Evolutionary conservation across 1,140 invertebrate species (phyloP).

Genomic region (Ostrea denselamellosa): DNA sequence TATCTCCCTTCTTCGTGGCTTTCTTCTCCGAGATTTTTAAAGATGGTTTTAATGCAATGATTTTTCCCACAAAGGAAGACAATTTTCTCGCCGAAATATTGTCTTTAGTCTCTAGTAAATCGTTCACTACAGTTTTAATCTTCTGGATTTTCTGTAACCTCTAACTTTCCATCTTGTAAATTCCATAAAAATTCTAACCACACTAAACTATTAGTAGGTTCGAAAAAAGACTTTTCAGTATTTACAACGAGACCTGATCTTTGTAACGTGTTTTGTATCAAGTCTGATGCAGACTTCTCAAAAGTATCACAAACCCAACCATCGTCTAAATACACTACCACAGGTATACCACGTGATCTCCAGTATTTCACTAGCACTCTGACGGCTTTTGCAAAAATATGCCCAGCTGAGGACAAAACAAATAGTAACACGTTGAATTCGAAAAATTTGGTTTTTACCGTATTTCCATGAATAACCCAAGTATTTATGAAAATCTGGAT

Average conservation of each 20-base stretch:
- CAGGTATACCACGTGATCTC: slow-evolving; percentile 20
- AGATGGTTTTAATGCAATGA: no score
- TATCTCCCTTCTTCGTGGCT: no score
- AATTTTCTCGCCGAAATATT: no score
- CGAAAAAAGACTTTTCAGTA: slow-evolving; percentile 1
- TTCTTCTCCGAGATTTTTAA: no score
- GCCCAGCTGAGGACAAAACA: slow-evolving; percentile 15
- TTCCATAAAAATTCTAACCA: slow-evolving; percentile 49
- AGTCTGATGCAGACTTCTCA: neutral
- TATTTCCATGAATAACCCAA: no score
- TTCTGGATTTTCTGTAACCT: slow-evolving; percentile 19
- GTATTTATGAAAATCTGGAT: no score
- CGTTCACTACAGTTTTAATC: neutral
- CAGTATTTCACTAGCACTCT: slow-evolving; percentile 44
- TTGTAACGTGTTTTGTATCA: slow-evolving; percentile 21
- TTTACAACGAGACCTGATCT: slow-evolving; percentile 41
- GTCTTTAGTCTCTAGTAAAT: no score
- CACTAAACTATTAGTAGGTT: neutral
- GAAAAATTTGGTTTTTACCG: no score
- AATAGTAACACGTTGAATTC: neutral
- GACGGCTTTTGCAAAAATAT: slow-evolving; percentile 47
- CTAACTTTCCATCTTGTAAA: slow-evolving; percentile 7
- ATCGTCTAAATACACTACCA: slow-evolving; percentile 47
- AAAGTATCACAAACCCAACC: neutral
- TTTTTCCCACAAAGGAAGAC: no score